Percentiles rank a stretch among this genome's conserved stretches.
Conservation (phyloP, 2,797 vertebrate genomes). For the Hephaestus fuliginosus region DNA sequence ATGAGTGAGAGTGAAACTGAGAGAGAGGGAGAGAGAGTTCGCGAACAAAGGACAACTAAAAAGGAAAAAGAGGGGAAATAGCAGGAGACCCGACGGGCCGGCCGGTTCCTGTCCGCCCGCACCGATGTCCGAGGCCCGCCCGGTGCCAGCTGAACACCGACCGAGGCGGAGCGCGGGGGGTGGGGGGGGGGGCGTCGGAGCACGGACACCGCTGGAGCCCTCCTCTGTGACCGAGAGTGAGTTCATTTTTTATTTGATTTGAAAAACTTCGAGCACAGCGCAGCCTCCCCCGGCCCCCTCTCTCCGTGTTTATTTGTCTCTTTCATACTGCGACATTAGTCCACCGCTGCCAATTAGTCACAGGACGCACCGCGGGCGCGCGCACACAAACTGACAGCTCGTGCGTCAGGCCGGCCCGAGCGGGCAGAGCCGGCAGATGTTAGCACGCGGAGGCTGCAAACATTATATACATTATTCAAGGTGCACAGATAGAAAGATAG, state of each 20-base stretch:
- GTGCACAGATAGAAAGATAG: slow-evolving; percentile 9
- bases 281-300: no score
- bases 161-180: slow-evolving; percentile 49
- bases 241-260: slow-evolving; percentile 26
- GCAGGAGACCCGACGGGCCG: slow-evolving; percentile 65
- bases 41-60: slow-evolving; percentile 53
- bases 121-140: slow-evolving; percentile 69
- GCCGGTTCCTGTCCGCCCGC: slow-evolving; percentile 45
- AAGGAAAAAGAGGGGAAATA: slow-evolving; percentile 53
- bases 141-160: slow-evolving; percentile 58
- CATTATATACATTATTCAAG: slow-evolving; percentile 43
- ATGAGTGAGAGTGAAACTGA: slow-evolving; percentile 48
- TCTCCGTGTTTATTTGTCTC: slow-evolving; percentile 12
- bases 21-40: slow-evolving; percentile 42
- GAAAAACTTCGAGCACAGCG: slow-evolving; percentile 32
- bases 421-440: slow-evolving; percentile 67
- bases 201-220: slow-evolving; percentile 53
- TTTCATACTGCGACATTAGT: slow-evolving; percentile 75
- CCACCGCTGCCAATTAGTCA: slow-evolving; percentile 75
- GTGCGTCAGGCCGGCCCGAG: slow-evolving; percentile 59
- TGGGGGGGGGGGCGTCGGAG: slow-evolving; percentile 30
- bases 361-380: slow-evolving; percentile 49
- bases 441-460: slow-evolving; percentile 61
- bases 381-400: slow-evolving; percentile 55
- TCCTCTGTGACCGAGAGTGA: slow-evolving; percentile 52